Percentiles rank a stretch among this genome's conserved stretches.
These are phyloP conservation scores for Dicranocentrus wangi DNA, from an alignment of 2,888 invertebrate species.

Conservation along the genomic window DNA sequence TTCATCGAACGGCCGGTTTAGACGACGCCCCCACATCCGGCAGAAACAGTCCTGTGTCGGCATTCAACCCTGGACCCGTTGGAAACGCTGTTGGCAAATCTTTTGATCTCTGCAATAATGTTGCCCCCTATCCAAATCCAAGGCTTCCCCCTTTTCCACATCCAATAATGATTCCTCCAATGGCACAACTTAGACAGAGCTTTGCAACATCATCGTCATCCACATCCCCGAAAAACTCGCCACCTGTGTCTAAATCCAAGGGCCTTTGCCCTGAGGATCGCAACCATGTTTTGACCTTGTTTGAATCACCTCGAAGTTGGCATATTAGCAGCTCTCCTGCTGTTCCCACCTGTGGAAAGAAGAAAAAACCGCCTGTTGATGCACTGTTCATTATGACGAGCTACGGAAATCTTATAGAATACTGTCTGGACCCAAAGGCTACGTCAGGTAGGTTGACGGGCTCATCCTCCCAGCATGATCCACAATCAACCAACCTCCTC, in stretches of 20 bases:
- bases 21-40: slow-evolving; percentile 79
- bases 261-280: slow-evolving; percentile 79
- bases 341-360: slow-evolving; percentile 74
- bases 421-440: slow-evolving; percentile 87
- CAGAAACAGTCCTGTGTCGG: slow-evolving; percentile 81
- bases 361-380: slow-evolving; percentile 81
- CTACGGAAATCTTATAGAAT: slow-evolving; percentile 89
- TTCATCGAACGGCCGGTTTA: slow-evolving; percentile 96
- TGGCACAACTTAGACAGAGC: slow-evolving; percentile 86
- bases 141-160: slow-evolving; percentile 92
- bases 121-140: slow-evolving; percentile 81
- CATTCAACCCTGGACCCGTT: slow-evolving; percentile 62
- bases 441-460: slow-evolving; percentile 76
- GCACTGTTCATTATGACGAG: slow-evolving; percentile 93
- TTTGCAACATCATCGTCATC: slow-evolving; percentile 63
- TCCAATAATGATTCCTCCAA: slow-evolving; percentile 85
- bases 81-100: slow-evolving; percentile 60
- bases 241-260: slow-evolving; percentile 71
- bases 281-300: slow-evolving; percentile 85
- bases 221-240: slow-evolving; percentile 69
- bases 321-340: slow-evolving; percentile 77
- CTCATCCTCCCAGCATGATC: no score
- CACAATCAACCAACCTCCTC: no score
- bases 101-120: slow-evolving; percentile 69
- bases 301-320: slow-evolving; percentile 86